Evolutionary conservation across 2,797 vertebrate genomes (phyloP).

Genomic region (Cyprinodon diabolis): DNA sequence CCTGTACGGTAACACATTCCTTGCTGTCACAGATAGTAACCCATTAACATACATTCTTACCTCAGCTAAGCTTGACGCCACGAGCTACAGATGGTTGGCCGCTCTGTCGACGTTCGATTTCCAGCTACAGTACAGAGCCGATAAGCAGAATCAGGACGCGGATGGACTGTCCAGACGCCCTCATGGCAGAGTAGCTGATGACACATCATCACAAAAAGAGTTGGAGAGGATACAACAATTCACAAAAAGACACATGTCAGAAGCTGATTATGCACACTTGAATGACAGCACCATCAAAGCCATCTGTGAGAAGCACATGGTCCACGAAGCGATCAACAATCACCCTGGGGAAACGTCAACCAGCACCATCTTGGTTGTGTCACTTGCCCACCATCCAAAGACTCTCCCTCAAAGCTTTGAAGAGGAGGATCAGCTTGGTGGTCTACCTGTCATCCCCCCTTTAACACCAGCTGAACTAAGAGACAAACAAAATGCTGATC

Average conservation of each 20-base stretch:
- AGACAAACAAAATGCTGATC: neutral
- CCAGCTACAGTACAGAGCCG: neutral
- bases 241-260: no score
- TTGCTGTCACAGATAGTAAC: no score
- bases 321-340: neutral
- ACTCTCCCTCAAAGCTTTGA: constrained; percentile 1
- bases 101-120: neutral
- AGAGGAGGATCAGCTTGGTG: constrained; percentile 6
- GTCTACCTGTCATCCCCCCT: neutral
- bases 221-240: no score
- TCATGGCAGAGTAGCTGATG: neutral
- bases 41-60: no score
- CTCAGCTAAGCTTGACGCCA: no score
- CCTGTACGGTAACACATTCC: no score
- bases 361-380: constrained; percentile 1
- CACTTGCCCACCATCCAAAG: no score
- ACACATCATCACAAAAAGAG: neutral
- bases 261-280: no score
- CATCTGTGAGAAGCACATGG: constrained; percentile 11
- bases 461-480: neutral
- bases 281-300: neutral
- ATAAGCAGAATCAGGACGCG: neutral
- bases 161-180: neutral
- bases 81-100: no score
- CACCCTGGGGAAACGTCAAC: neutral